phyloP scores from a whole-genome alignment of 1,140 invertebrate species.

The Neodiprion virginianus region DNA sequence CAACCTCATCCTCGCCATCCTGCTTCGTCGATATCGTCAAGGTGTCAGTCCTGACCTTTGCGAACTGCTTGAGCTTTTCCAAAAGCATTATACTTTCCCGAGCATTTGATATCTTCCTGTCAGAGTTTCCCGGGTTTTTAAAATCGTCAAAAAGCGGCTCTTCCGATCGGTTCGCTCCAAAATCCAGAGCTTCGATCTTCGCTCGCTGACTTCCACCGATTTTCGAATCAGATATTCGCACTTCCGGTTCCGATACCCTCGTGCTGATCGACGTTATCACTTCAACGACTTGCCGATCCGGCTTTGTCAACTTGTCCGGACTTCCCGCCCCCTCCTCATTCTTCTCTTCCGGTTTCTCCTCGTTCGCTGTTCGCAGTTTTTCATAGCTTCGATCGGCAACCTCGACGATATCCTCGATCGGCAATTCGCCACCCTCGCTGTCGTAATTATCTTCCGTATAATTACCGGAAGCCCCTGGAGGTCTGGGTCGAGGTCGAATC shows the following conservation, averaged over 20 bases:
- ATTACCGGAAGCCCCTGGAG: no score
- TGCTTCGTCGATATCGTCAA: not conserved
- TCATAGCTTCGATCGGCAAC: not conserved
- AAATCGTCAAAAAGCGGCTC: not conserved
- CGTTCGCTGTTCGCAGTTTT: not conserved
- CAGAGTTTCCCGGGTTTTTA: slow-evolving; percentile 32
- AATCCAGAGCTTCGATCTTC: not conserved
- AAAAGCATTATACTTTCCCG: slow-evolving; percentile 39
- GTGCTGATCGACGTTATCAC: slow-evolving; percentile 59
- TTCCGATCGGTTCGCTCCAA: slow-evolving; percentile 16
- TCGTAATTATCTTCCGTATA: slow-evolving; percentile 30
- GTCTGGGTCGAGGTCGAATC: slow-evolving; percentile 44
- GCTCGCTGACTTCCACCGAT: slow-evolving; percentile 17
- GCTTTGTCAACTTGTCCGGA: not conserved
- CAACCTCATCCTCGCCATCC: not conserved
- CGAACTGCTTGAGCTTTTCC: slow-evolving; percentile 45
- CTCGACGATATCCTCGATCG: no score
- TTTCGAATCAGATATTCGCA: slow-evolving; percentile 20
- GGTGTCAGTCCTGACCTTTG: slow-evolving; percentile 34
- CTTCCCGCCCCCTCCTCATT: not conserved
- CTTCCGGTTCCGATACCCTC: slow-evolving; percentile 47
- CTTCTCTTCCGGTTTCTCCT: not conserved
- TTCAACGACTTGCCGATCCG: slow-evolving; percentile 52
- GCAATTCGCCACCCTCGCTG: slow-evolving; percentile 31
- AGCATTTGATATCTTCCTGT: slow-evolving; percentile 45